Percentiles rank a stretch among this genome's conserved stretches.
Conservation (phyloP, 2,888 invertebrate species). For the Drosophila ustulata region DNA sequence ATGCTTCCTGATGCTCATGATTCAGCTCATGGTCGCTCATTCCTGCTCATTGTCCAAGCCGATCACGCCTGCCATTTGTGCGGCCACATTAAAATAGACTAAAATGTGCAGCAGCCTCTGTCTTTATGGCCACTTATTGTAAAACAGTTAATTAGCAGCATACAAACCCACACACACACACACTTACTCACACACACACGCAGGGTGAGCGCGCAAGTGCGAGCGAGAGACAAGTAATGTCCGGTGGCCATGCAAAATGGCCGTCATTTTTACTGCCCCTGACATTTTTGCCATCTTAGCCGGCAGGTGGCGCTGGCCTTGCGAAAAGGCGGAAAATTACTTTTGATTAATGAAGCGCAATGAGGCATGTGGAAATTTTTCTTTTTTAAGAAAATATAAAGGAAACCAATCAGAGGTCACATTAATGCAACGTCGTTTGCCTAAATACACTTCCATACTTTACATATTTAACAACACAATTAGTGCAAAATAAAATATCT, state of each 20-base stretch:
- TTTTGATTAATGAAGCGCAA: slow-evolving; percentile 78
- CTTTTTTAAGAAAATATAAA: slow-evolving; percentile 33
- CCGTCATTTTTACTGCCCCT: slow-evolving; percentile 66
- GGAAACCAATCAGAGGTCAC: slow-evolving; percentile 18
- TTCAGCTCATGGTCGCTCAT: not conserved
- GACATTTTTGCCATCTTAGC: slow-evolving; percentile 66
- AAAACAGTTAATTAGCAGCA: slow-evolving; percentile 77
- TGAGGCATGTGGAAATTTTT: slow-evolving; percentile 47
- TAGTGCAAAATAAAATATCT: not conserved
- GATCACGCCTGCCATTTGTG: slow-evolving; percentile 73
- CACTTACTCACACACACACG: not conserved
- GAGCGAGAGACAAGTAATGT: slow-evolving; percentile 20
- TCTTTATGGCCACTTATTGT: slow-evolving; percentile 79
- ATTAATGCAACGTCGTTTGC: slow-evolving; percentile 16
- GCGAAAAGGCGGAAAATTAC: slow-evolving; percentile 65
- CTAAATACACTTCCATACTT: slow-evolving; percentile 30
- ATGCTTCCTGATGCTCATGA: slow-evolving; percentile 5
- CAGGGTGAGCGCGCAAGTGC: not conserved
- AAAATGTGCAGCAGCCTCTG: slow-evolving; percentile 59
- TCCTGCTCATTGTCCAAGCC: slow-evolving; percentile 66
- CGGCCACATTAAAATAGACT: slow-evolving; percentile 72
- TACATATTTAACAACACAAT: not conserved
- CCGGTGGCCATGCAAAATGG: slow-evolving; percentile 66
- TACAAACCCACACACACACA: slow-evolving; percentile 39
- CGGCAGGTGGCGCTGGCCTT: slow-evolving; percentile 53